Evolutionary conservation across 2,797 vertebrate genomes (phyloP).

Genomic region (Acanthornis magna): DNA sequence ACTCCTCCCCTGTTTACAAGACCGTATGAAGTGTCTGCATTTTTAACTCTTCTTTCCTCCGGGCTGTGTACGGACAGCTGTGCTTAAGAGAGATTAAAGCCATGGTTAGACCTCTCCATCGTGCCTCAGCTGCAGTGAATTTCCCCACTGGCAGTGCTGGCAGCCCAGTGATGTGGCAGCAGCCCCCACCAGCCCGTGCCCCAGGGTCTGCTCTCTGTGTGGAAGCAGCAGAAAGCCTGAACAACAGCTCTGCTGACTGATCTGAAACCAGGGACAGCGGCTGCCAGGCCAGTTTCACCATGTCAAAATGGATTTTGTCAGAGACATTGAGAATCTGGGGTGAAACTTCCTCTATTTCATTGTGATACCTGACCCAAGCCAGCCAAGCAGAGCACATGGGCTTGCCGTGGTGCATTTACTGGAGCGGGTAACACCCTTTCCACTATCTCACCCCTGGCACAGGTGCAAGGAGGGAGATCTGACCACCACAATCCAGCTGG

Average conservation of each 20-base stretch:
- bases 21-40: not conserved
- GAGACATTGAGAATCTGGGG: not conserved
- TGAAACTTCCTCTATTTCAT: not conserved
- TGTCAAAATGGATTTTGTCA: not conserved
- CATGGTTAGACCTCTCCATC: not conserved
- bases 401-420: not conserved
- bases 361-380: not conserved
- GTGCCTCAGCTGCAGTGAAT: not conserved
- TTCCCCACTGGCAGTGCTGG: fast-evolving
- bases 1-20: not conserved
- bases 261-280: not conserved
- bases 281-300: not conserved
- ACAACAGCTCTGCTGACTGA: not conserved
- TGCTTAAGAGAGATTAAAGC: not conserved
- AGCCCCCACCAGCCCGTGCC: fast-evolving
- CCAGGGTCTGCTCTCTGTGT: not conserved
- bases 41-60: not conserved
- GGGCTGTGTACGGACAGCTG: not conserved
- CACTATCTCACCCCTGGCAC: not conserved
- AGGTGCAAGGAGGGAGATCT: not conserved
- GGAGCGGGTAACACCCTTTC: not conserved
- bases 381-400: not conserved
- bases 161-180: fast-evolving
- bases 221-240: not conserved
- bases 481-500: not conserved